These are phyloP conservation scores for Zaprionus gabonicus DNA, from an alignment of 1,140 invertebrate species.

Conservation along the genomic window DNA sequence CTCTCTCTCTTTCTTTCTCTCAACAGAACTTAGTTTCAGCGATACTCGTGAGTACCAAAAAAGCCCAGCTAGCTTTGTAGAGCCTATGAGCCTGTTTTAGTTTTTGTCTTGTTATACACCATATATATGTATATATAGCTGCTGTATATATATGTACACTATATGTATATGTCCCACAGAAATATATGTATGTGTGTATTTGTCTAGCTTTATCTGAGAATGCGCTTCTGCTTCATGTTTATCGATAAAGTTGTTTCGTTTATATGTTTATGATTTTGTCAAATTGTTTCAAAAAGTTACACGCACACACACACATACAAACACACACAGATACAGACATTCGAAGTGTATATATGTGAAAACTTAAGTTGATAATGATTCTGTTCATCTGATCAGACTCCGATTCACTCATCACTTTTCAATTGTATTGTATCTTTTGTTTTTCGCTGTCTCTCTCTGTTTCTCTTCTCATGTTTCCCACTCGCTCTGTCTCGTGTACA, in stretches of 20 bases:
- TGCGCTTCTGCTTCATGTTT: constrained; percentile 44
- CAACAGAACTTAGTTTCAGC: constrained; percentile 84
- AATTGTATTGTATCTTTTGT: neutral
- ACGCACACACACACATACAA: constrained; percentile 9
- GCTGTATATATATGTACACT: constrained; percentile 6
- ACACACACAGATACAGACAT: neutral
- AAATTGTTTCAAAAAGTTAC: constrained; percentile 2
- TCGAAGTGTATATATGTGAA: too few species aligned
- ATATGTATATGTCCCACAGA: constrained; percentile 1
- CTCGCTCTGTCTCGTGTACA: constrained; percentile 17
- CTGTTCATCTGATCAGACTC: too few species aligned
- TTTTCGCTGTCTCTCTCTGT: neutral
- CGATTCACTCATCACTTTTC: too few species aligned
- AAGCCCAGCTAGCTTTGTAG: constrained; percentile 14
- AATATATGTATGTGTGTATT: constrained; percentile 13
- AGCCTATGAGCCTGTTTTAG: constrained; percentile 20
- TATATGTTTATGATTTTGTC: constrained; percentile 18
- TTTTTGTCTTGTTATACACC: constrained; percentile 5
- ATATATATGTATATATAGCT: constrained; percentile 12
- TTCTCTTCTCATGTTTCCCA: neutral
- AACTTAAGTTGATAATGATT: too few species aligned
- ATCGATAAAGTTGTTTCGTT: constrained; percentile 6
- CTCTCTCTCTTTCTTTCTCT: constrained; percentile 48
- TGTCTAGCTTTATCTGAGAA: constrained; percentile 42
- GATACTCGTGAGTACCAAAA: constrained; percentile 82